A percentile compares a stretch with the other conserved stretches of the same genome.
These are phyloP conservation scores for Tympanoctomys barrerae DNA, from an alignment of 2,797 vertebrate genomes.

Conservation along the genomic window DNA sequence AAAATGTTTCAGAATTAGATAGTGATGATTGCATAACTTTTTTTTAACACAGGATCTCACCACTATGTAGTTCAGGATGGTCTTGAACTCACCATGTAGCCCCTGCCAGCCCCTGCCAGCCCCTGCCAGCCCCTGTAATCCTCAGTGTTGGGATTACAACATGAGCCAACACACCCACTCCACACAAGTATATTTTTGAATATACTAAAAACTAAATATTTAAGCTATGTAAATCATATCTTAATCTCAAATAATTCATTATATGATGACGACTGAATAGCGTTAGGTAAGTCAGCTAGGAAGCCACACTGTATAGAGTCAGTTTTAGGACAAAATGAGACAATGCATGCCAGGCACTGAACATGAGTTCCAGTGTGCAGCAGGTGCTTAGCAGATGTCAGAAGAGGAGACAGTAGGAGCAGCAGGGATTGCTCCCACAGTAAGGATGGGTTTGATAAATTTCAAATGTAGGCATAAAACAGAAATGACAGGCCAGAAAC, in stretches of 20 bases:
- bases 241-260: conserved; percentile 18
- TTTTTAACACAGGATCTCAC: neutral
- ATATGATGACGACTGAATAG: neutral
- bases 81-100: neutral
- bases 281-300: neutral
- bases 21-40: neutral
- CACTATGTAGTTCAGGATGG: neutral
- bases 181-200: neutral
- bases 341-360: neutral
- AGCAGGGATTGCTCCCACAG: neutral
- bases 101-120: neutral
- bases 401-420: neutral
- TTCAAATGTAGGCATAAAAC: conserved; percentile 10
- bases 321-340: neutral
- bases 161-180: neutral
- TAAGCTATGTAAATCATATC: neutral
- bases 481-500: neutral
- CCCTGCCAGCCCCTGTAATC: neutral
- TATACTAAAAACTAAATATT: neutral
- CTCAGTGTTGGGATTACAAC: neutral
- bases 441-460: neutral
- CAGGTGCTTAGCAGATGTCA: neutral
- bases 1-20: conserved; percentile 51
- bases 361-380: neutral
- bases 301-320: neutral